phyloP scores from a whole-genome alignment of 2,888 invertebrate genomes.

The Eupithecia subfuscata region DNA sequence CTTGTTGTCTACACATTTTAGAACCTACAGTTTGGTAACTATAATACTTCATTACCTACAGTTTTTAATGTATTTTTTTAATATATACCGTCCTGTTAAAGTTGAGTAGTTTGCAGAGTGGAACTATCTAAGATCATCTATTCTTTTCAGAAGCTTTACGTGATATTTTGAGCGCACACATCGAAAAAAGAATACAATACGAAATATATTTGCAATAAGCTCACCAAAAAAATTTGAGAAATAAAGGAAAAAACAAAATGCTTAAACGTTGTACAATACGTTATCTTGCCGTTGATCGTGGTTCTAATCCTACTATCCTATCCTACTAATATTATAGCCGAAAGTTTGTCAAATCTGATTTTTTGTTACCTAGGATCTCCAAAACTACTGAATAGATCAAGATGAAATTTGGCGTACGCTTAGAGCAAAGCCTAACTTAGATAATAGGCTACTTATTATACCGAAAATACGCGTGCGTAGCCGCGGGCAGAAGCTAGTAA shows the following conservation, averaged over 20 bases:
- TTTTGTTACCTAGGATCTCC: no score
- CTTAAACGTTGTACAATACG: not conserved
- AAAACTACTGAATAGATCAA: no score
- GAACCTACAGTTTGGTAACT: not conserved
- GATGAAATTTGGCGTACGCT: no score
- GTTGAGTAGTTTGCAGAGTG: not conserved
- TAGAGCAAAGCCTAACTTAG: no score
- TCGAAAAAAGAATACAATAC: not conserved
- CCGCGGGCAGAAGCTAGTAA: no score
- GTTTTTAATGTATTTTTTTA: not conserved
- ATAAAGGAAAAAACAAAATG: not conserved
- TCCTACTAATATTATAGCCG: no score
- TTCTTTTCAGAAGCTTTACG: not conserved
- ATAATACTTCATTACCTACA: not conserved
- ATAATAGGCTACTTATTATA: no score
- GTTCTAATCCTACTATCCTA: no score
- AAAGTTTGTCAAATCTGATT: no score
- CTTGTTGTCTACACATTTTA: not conserved
- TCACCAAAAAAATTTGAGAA: not conserved
- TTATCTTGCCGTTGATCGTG: not conserved
- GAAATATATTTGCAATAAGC: not conserved
- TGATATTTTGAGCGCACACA: not conserved
- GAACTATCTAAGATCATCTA: not conserved
- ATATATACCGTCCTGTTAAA: not conserved
- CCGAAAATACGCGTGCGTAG: no score